Conservation (phyloP, 2,888 invertebrate genomes). For the Xylota sylvarum region DNA sequence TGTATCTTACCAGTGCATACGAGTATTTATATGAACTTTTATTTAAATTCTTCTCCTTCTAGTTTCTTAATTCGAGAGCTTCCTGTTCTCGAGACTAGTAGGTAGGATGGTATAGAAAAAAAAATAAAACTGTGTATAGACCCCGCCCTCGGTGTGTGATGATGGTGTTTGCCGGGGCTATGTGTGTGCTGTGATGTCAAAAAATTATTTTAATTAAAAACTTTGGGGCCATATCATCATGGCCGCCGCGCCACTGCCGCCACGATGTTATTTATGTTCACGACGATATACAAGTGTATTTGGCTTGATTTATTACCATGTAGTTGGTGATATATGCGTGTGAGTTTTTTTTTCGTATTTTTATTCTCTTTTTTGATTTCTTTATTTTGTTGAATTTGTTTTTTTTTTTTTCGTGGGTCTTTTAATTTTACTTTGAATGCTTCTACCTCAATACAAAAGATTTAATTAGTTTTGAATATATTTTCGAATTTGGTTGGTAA, state of each 20-base stretch:
- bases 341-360: constrained; percentile 78
- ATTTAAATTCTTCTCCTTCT: constrained; percentile 29
- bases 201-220: constrained; percentile 77
- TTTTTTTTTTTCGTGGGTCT: not conserved
- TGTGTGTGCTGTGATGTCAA: constrained; percentile 58
- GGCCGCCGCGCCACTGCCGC: constrained; percentile 71
- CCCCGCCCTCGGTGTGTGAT: constrained; percentile 63
- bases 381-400: constrained; percentile 78
- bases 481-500: constrained; percentile 17
- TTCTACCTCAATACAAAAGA: constrained; percentile 73
- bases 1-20: not conserved
- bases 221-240: constrained; percentile 76
- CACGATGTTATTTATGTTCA: constrained; percentile 75
- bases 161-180: constrained; percentile 22
- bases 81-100: constrained; percentile 39
- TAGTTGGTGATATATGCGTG: constrained; percentile 78
- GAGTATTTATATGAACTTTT: constrained; percentile 35
- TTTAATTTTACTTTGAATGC: constrained; percentile 44
- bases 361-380: constrained; percentile 78
- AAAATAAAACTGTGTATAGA: constrained; percentile 1
- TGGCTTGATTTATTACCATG: constrained; percentile 76
- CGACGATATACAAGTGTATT: constrained; percentile 77
- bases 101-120: constrained; percentile 18
- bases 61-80: constrained; percentile 61
- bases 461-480: constrained; percentile 71